A percentile compares a stretch with the other conserved stretches of the same genome.
These are phyloP conservation scores for Aporophyla nigra DNA, from an alignment of 2,888 invertebrate genomes.

Conservation along the genomic window DNA sequence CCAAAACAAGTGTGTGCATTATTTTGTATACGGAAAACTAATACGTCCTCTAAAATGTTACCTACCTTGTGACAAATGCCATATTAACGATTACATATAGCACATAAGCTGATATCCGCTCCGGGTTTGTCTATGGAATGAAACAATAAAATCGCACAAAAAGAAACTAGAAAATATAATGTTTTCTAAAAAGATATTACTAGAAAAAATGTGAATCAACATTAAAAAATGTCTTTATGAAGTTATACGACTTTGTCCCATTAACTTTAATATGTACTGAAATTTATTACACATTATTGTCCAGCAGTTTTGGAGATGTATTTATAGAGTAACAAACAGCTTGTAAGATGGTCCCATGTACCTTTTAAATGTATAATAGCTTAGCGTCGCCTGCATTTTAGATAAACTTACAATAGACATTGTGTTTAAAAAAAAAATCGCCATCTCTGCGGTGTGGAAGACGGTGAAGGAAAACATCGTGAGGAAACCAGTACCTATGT, in stretches of 20 bases:
- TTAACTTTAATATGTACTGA: constrained; percentile 8
- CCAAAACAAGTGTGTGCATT: not conserved
- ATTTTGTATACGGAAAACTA: not conserved
- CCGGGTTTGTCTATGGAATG: constrained; percentile 1
- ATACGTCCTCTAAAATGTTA: constrained; percentile 10
- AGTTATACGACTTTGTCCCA: constrained; percentile 1
- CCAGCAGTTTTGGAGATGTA: constrained; percentile 42
- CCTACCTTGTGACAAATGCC: constrained; percentile 23
- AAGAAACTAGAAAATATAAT: not conserved
- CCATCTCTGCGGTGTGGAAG: too few species aligned
- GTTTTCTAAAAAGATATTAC: not conserved
- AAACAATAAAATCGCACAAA: constrained; percentile 6
- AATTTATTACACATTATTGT: constrained; percentile 19
- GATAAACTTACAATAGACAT: constrained; percentile 63
- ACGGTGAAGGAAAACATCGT: not conserved
- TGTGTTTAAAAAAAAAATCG: not conserved
- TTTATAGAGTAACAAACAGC: constrained; percentile 66
- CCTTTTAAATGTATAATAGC: constrained; percentile 51
- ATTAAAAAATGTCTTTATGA: constrained; percentile 6
- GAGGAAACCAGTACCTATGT: not conserved
- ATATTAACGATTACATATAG: constrained; percentile 27
- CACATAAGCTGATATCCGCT: constrained; percentile 10
- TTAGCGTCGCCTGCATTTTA: constrained; percentile 67
- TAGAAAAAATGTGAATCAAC: not conserved
- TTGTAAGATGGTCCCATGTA: constrained; percentile 65